phyloP scores from a whole-genome alignment of 1,140 invertebrate species.

The Lineus longissimus region DNA sequence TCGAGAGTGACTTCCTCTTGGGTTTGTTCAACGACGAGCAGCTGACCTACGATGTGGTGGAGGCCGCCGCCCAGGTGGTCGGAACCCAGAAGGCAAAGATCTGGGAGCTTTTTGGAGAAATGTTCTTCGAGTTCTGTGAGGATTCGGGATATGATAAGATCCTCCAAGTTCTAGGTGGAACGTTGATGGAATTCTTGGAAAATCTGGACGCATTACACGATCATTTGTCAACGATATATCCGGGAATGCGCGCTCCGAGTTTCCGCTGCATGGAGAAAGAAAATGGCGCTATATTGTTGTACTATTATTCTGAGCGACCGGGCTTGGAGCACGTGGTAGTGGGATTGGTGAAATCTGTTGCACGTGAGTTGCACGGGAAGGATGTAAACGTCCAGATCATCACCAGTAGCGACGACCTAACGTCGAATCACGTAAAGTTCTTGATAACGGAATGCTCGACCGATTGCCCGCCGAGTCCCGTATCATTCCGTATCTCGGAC shows the following conservation, averaged over 20 bases:
- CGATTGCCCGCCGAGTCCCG: neutral
- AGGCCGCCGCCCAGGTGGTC: neutral
- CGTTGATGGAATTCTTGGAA: constrained; percentile 45
- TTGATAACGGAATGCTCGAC: neutral
- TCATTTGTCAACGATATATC: constrained; percentile 51
- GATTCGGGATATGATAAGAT: constrained; percentile 52
- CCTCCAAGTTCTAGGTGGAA: constrained; percentile 43
- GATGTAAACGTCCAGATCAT: constrained; percentile 80
- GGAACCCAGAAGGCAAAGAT: constrained; percentile 87
- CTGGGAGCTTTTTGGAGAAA: constrained; percentile 87
- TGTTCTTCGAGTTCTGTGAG: constrained; percentile 55
- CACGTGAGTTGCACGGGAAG: constrained; percentile 81
- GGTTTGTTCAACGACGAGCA: neutral
- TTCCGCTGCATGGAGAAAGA: constrained; percentile 51
- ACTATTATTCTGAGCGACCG: constrained; percentile 53
- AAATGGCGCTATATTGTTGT: constrained; percentile 56
- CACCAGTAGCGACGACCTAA: constrained; percentile 68
- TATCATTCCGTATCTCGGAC: neutral
- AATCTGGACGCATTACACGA: constrained; percentile 52
- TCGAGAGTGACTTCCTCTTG: neutral
- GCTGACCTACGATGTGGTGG: neutral
- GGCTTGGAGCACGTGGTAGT: constrained; percentile 46
- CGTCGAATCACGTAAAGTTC: neutral
- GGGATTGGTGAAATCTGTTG: constrained; percentile 63
- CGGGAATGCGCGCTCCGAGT: constrained; percentile 53